These are phyloP conservation scores for Platichthys stellatus DNA, from an alignment of 2,113 vertebrate genomes.

Conservation along the genomic window DNA sequence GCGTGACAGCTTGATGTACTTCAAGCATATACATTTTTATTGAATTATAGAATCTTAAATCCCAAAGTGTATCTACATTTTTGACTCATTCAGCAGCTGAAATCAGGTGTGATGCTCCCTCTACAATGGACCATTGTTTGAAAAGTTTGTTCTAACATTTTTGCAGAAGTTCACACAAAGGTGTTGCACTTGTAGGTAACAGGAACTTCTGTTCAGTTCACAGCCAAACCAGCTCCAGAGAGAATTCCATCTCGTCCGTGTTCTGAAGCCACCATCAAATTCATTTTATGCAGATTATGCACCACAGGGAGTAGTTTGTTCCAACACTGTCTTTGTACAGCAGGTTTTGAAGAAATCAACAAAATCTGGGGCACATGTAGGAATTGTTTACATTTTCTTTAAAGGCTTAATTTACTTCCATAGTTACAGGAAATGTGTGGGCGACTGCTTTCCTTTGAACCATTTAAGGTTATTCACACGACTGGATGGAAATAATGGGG, in stretches of 20 bases:
- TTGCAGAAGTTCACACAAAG: not conserved
- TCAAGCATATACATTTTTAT: not conserved
- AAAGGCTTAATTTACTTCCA: not conserved
- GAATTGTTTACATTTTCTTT: not conserved
- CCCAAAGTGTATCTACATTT: not conserved
- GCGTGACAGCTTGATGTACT: not conserved
- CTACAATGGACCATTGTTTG: not conserved
- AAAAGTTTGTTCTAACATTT: not conserved
- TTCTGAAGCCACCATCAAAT: no score
- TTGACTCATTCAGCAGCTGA: not conserved
- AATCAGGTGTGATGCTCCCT: not conserved
- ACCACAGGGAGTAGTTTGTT: no score
- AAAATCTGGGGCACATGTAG: not conserved
- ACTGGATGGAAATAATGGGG: no score
- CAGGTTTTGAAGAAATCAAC: no score
- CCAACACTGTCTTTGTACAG: no score
- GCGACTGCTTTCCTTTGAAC: no score
- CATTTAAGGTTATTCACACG: no score
- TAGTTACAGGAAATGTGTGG: no score
- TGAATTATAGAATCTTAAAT: not conserved
- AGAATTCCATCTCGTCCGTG: not conserved
- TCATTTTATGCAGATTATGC: no score
- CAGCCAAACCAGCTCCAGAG: not conserved
- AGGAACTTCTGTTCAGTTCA: not conserved
- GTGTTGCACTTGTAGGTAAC: not conserved